Evolutionary conservation across 2,888 invertebrate genomes (phyloP), one percentile per base, ranked within the genome.

Genomic region (Trichopria drosophilae): DNA sequence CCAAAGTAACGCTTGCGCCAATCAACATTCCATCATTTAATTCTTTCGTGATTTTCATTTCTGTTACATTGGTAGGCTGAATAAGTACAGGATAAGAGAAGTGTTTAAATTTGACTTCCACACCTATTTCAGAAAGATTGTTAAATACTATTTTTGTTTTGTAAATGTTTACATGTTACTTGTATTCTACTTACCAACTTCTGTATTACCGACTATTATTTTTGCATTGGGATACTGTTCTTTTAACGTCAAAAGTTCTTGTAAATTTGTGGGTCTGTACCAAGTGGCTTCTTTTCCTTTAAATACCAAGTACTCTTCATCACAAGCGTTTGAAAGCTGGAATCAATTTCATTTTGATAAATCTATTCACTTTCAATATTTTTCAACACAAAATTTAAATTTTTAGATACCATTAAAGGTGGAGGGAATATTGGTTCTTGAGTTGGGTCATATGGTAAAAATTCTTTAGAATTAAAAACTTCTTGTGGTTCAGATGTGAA

Each of bases 391-490:
- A 10, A 10, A 24, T 10, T 24, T 24, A 6, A 24, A 24, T 24
- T 24, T 24, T 9, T 10, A 24, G 24, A 24, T 43, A 88, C 68
- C 73, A 84, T 84, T 42, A 94, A 75, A 71, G 93, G 92, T 6
- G 93, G 88, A n/a, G 94, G 94, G 68, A 93, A 95, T 57, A 94
- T 93, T 1, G 89, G 87, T 74, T 94, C 93, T 73, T 94, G 93
- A 0, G 85, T 80, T 1, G 85, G 79, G 77, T 91, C 87, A 59
- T 86, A 87, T 0, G 88, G 88, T 23, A 77, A 72, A 68, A 88
- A 91, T 53, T 82, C 78, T 29, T 78, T 78, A 3, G 81, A 77
- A 60, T 82, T 77, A 60, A 82, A 83, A 3, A 84, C 70, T 49
- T 76, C 72, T 7, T 61, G 64, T 28, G 65, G 65, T 12, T 73